Conservation (phyloP, 2,113 vertebrate species). For the Clarias batrachus region DNA sequence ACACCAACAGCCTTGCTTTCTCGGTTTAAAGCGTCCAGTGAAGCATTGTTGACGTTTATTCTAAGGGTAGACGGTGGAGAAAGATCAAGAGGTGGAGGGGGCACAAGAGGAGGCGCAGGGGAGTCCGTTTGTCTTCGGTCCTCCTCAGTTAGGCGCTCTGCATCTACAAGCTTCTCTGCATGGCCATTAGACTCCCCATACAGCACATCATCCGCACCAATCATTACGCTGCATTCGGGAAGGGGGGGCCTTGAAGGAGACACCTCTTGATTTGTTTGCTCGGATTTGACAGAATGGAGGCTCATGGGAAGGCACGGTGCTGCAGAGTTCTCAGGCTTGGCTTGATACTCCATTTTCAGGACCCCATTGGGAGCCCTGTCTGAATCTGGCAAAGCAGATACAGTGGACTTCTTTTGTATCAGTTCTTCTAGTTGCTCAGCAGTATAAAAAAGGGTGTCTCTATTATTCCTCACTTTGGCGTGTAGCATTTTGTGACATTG, state of each 20-base stretch:
- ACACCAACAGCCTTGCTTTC: conserved; percentile 70
- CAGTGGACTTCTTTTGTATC: conserved; percentile 73
- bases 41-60: conserved; percentile 60
- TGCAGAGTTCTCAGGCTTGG: conserved; percentile 60
- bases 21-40: conserved; percentile 55
- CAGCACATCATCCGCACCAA: conserved; percentile 69
- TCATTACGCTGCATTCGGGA: conserved; percentile 62
- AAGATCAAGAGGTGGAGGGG: conserved; percentile 68
- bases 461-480: conserved; percentile 68
- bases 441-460: conserved; percentile 75
- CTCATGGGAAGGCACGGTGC: conserved; percentile 58
- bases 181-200: conserved; percentile 64
- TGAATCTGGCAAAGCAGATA: conserved; percentile 51
- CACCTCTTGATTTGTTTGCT: conserved; percentile 49
- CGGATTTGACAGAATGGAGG: conserved; percentile 62
- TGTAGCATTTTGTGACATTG: conserved; percentile 79
- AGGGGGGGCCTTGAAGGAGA: conserved; percentile 51
- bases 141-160: conserved; percentile 50
- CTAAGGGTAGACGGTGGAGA: conserved; percentile 70
- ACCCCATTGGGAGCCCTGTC: conserved; percentile 60
- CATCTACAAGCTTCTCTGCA: conserved; percentile 49
- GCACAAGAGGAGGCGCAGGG: conserved; percentile 63
- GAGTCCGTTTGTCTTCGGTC: conserved; percentile 59
- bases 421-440: conserved; percentile 74
- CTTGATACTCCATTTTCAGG: conserved; percentile 68